Conservation (phyloP, 2,797 vertebrate genomes). For the Chelmon rostratus region DNA sequence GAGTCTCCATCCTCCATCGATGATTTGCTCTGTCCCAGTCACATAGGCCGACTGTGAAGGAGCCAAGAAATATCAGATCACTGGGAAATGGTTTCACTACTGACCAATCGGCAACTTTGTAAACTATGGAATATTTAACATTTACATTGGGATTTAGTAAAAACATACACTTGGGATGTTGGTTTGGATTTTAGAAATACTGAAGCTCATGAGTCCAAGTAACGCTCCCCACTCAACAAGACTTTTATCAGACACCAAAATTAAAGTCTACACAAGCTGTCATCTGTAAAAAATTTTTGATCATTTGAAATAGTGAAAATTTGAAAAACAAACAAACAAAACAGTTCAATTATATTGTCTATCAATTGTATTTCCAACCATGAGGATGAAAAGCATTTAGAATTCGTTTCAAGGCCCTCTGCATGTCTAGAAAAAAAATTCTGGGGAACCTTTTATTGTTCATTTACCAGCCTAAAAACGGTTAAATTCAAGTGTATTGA, state of each 20-base stretch:
- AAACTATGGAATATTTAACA: not conserved
- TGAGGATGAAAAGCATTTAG: not conserved
- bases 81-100: not conserved
- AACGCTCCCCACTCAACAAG: not conserved
- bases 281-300: not conserved
- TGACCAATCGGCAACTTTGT: not conserved
- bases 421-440: not conserved
- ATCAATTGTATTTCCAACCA: not conserved
- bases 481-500: not conserved
- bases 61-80: conserved; percentile 13
- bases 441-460: not conserved
- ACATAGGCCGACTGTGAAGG: conserved; percentile 91
- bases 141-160: not conserved
- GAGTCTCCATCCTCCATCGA: conserved; percentile 96
- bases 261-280: not conserved
- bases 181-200: not conserved
- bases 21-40: conserved; percentile 93
- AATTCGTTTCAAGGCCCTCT: not conserved
- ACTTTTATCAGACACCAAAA: not conserved
- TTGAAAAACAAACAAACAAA: not conserved
- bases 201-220: not conserved
- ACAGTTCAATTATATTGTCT: not conserved
- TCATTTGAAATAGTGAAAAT: not conserved
- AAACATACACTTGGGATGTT: not conserved
- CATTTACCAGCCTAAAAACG: not conserved